Evolutionary conservation across 1,140 invertebrate genomes (phyloP).

Genomic region (Mactra quadrangularis): DNA sequence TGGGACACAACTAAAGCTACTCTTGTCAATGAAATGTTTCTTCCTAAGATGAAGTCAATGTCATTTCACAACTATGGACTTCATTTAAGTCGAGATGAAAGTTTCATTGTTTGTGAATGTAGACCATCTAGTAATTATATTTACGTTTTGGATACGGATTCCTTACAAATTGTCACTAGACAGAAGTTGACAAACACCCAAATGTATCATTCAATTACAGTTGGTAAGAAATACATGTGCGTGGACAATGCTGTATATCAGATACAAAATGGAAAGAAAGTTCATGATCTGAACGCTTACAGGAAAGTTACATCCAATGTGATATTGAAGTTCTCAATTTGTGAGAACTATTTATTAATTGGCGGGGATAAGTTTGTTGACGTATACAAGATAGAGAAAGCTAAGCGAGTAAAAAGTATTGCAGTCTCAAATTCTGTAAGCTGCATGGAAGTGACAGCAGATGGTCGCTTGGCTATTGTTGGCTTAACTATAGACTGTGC

Average conservation of each 20-base stretch:
- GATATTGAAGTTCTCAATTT: constrained; percentile 7
- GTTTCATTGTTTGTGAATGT: constrained; percentile 46
- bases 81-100: constrained; percentile 23
- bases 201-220: background rate
- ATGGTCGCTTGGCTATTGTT: constrained; percentile 45
- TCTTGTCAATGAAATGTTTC: constrained; percentile 16
- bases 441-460: constrained; percentile 28
- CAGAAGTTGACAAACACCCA: constrained; percentile 10
- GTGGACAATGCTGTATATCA: constrained; percentile 54
- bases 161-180: constrained; percentile 17
- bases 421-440: constrained; percentile 13
- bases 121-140: background rate
- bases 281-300: constrained; percentile 47
- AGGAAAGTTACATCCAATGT: constrained; percentile 43
- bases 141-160: constrained; percentile 41
- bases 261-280: constrained; percentile 37
- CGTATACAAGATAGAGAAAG: constrained; percentile 31
- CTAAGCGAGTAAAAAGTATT: constrained; percentile 44
- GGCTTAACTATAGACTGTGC: constrained; percentile 34
- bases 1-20: constrained; percentile 29
- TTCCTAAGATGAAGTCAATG: constrained; percentile 35
- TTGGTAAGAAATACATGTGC: constrained; percentile 37
- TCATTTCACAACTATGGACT: constrained; percentile 27
- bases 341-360: constrained; percentile 57
- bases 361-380: constrained; percentile 32